Base-by-base conservation (phyloP, 1,140 invertebrate genomes). In the Portunus trituberculatus region DNA sequence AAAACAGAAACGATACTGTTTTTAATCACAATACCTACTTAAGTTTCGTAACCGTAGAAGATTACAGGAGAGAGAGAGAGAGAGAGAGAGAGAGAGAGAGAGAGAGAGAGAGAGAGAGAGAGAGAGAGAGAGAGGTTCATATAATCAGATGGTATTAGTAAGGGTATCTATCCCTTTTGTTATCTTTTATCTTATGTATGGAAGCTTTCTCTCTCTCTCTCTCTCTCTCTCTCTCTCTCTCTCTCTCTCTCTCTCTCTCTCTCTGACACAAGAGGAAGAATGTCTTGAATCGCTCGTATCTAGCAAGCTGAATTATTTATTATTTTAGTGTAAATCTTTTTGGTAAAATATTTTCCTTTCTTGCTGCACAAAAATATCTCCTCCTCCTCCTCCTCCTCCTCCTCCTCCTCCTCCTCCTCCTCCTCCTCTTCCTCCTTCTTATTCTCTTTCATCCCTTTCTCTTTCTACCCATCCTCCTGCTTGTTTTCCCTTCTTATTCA, bases 71-170 rank as follows among this genome's bases (percentile, higher is more conserved):
- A 52, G 52, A 59, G 52, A 59, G 52, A 59, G 52, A 76, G n/a
- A 76, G 67, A 76, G 67, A 76, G 67, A 76, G 67, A 76, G 67
- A 76, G 67, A 76, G 67, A 76, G 67, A 76, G 67, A 76, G 67
- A 76, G 67, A 76, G 67, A 76, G 67, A 76, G 67, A 76, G 67
- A 76, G 67, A 76, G 67, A 76, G 67, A 76, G 67, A 76, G 67
- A 76, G 67, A 76, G 67, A 76, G 67, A 76, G 67, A 76, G 67
- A n/a, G 67, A n/a, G 16, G 52, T 59, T 59, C 52, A 2, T 0
- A 0, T 59, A 59, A 59, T 59, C 52, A 59, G 10, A 0, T 59
- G 12, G 52, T 59, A 59, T 59, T 59, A 59, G 52, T 59, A 10
- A 10, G 16, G 52, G 12, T 1, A 76, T n/a, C 67, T 76, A 76